A percentile compares a stretch with the other conserved stretches of the same genome.
phyloP scores from a whole-genome alignment of 2,888 invertebrate genomes.

The Phymatocera aterrima region DNA sequence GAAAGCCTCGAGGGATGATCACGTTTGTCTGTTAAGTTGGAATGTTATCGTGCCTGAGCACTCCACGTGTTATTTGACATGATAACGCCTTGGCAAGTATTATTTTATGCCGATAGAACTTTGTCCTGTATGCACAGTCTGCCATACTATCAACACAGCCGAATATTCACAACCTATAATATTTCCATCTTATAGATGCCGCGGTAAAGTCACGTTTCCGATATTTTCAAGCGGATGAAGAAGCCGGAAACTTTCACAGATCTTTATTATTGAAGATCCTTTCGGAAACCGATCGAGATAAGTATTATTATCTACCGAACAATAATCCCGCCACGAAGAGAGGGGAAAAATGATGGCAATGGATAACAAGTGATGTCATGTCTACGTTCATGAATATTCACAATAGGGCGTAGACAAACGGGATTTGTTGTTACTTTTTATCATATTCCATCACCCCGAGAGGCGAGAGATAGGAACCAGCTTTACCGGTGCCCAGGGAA shows the following conservation, averaged over 20 bases:
- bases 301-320: too few relatives aligned
- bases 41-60: constrained; percentile 8
- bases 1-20: neutral
- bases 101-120: constrained; percentile 16
- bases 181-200: neutral
- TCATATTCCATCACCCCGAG: neutral
- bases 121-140: constrained; percentile 21
- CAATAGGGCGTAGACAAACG: neutral
- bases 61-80: constrained; percentile 7
- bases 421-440: neutral
- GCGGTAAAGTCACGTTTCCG: too few relatives aligned
- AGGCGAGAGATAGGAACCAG: constrained; percentile 1
- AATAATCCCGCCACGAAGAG: too few relatives aligned
- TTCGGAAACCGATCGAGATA: too few relatives aligned
- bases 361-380: too few relatives aligned
- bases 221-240: too few relatives aligned
- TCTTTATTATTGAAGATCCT: too few relatives aligned
- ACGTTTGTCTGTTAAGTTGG: neutral
- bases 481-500: constrained; percentile 10
- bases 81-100: constrained; percentile 21
- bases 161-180: neutral
- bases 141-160: constrained; percentile 2
- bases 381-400: neutral
- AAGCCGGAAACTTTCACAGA: too few relatives aligned
- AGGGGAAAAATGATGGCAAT: too few relatives aligned